A percentile compares a stretch with the other conserved stretches of the same genome.
Conservation (phyloP, 2,888 invertebrate species). For the Blomia tropicalis region DNA sequence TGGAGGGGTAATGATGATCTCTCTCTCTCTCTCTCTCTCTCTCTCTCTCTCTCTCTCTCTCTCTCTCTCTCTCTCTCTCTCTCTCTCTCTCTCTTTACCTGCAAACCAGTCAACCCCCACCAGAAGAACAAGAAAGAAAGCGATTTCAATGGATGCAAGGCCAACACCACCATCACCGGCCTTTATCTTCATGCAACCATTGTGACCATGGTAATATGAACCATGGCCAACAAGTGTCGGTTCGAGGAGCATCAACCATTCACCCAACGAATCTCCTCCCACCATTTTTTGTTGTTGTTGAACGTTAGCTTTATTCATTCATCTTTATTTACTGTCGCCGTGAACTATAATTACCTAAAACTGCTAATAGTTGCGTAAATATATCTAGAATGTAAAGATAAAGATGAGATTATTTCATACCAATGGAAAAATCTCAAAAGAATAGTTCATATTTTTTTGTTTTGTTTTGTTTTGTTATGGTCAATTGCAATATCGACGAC, state of each 20-base stretch:
- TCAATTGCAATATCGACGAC: too few relatives aligned
- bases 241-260: not conserved
- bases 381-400: too few relatives aligned
- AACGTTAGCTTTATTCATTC: slow-evolving; percentile 12
- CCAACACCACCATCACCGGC: too few relatives aligned
- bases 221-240: too few relatives aligned
- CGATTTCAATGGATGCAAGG: too few relatives aligned
- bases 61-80: not conserved
- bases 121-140: too few relatives aligned
- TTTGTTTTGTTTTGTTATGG: too few relatives aligned
- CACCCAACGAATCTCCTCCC: not conserved
- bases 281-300: too few relatives aligned
- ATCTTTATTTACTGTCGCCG: not conserved
- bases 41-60: not conserved
- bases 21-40: not conserved
- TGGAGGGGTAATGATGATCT: not conserved
- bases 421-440: too few relatives aligned
- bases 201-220: not conserved
- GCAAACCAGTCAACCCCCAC: too few relatives aligned
- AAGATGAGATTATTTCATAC: too few relatives aligned
- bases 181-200: not conserved
- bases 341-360: slow-evolving; percentile 14
- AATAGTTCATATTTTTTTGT: too few relatives aligned
- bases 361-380: slow-evolving; percentile 15
- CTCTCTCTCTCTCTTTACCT: not conserved